Evolutionary conservation across 1,140 invertebrate genomes (phyloP).

Genomic region (Heliconius hermathena): DNA sequence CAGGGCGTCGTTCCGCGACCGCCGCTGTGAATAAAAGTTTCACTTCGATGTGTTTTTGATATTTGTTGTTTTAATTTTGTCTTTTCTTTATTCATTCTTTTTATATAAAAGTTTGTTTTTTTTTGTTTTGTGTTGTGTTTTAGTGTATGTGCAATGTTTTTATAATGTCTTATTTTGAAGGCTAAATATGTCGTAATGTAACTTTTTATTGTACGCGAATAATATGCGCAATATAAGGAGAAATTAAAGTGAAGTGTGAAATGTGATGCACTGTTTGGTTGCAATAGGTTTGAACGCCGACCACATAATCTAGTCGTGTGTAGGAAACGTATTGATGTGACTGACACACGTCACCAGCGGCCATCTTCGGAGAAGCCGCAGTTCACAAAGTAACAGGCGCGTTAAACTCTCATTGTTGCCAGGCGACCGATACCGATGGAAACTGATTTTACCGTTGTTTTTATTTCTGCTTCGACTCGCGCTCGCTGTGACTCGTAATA

Average conservation of each 20-base stretch:
- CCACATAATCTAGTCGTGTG: neutral
- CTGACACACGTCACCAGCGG: slow-evolving; percentile 37
- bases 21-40: slow-evolving; percentile 35
- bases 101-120: neutral
- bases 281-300: neutral
- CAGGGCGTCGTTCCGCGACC: slow-evolving; percentile 20
- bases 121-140: neutral
- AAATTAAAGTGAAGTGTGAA: neutral
- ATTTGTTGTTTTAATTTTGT: neutral
- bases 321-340: slow-evolving; percentile 33
- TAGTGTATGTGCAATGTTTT: neutral
- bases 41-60: slow-evolving; percentile 16
- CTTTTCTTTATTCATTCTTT: neutral
- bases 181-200: neutral
- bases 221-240: neutral
- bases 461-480: neutral
- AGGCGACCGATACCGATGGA: slow-evolving; percentile 19
- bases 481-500: neutral
- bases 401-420: slow-evolving; percentile 30
- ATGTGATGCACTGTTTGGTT: no score
- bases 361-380: slow-evolving; percentile 39
- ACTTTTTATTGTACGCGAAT: neutral
- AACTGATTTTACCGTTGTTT: neutral
- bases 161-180: neutral
- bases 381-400: slow-evolving; percentile 28